phyloP scores from a whole-genome alignment of 2,797 vertebrate species.

The Eulemur mongoz region DNA sequence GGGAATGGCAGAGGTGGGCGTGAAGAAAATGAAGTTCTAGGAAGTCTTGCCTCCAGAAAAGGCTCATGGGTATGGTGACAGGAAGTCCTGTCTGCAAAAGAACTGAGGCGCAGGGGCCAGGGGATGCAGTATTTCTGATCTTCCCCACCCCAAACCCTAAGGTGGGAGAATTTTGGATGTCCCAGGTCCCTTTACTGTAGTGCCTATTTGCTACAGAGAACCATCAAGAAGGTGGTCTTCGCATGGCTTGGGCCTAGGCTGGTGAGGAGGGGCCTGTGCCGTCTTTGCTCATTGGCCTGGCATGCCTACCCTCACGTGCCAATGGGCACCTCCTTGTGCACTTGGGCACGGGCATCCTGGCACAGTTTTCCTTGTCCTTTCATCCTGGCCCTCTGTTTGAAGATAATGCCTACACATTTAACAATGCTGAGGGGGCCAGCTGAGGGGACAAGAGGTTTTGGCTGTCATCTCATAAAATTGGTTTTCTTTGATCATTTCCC shows the following conservation, averaged over 20 bases:
- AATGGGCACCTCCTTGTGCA: not conserved
- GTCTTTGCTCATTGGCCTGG: not conserved
- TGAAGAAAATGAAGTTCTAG: conserved; percentile 28
- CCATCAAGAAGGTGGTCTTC: not conserved
- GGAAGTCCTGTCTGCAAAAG: not conserved
- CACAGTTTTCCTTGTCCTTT: conserved; percentile 1
- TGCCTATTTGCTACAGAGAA: not conserved
- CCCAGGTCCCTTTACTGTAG: not conserved
- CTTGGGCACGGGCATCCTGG: not conserved
- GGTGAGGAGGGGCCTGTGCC: not conserved
- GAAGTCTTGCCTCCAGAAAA: not conserved
- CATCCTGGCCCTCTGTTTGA: not conserved
- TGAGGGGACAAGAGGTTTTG: not conserved
- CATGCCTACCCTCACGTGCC: not conserved
- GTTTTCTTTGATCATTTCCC: not conserved
- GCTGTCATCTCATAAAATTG: not conserved
- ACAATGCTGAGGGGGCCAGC: not conserved
- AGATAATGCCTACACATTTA: not conserved
- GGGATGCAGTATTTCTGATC: not conserved
- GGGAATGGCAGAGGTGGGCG: not conserved
- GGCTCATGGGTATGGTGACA: not conserved
- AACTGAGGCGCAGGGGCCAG: not conserved
- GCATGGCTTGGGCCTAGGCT: not conserved
- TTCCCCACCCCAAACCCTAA: not conserved
- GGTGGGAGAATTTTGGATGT: not conserved